phyloP scores from a whole-genome alignment of 2,113 vertebrate species.

The Gobiocypris rarus region DNA sequence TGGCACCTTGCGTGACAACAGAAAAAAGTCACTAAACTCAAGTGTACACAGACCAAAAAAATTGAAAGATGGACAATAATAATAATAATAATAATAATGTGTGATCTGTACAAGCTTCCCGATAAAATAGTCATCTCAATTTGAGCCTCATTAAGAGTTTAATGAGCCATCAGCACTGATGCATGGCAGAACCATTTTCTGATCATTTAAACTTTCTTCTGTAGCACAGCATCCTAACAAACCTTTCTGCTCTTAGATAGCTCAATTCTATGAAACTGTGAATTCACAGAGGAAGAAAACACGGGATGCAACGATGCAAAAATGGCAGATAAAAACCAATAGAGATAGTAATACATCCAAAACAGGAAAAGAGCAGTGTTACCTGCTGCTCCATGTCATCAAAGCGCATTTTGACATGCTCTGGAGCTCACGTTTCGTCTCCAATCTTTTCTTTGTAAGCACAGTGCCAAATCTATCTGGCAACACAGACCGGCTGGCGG shows the following conservation, averaged over 20 bases:
- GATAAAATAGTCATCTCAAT: not conserved
- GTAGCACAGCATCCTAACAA: not conserved
- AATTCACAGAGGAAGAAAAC: not conserved
- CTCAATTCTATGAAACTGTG: not conserved
- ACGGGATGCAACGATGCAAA: not conserved
- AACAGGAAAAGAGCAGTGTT: conserved; percentile 32
- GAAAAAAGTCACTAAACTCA: not conserved
- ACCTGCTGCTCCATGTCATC: conserved; percentile 43
- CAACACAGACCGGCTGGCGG: not conserved
- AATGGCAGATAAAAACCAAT: conserved; percentile 5
- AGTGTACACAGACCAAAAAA: not conserved
- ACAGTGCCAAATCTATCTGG: conserved; percentile 25
- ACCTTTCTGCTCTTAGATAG: not conserved
- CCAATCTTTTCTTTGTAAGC: conserved; percentile 22
- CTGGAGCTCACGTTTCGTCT: conserved; percentile 14
- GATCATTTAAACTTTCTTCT: not conserved
- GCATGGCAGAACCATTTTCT: conserved; percentile 5
- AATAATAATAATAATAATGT: not conserved
- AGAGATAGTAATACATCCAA: conserved; percentile 18
- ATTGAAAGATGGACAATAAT: not conserved
- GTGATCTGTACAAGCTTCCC: not conserved
- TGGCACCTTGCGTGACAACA: not conserved
- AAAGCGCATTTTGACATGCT: conserved; percentile 33
- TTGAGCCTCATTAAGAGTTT: not conserved
- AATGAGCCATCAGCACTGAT: not conserved